phyloP scores from a whole-genome alignment of 1,140 invertebrate species.

The Mesaphorura yosii region DNA sequence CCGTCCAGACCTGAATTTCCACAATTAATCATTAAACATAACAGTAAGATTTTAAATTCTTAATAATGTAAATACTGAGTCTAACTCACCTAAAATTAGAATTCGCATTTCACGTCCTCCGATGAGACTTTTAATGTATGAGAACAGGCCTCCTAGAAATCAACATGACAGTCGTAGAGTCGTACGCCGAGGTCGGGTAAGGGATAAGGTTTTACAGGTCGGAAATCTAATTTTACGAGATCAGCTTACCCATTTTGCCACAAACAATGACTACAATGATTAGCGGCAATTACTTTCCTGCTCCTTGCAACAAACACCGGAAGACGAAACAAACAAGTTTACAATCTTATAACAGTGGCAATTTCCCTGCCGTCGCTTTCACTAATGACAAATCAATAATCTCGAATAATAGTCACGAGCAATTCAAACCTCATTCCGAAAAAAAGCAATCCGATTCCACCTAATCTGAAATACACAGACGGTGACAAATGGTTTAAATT shows the following conservation, averaged over 20 bases:
- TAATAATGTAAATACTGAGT: conserved; percentile 37
- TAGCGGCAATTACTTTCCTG: too few relatives aligned
- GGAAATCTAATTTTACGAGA: background rate
- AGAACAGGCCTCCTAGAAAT: conserved; percentile 80
- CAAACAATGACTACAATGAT: background rate
- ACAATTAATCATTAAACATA: background rate
- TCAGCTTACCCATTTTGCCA: conserved; percentile 11
- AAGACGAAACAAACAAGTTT: too few relatives aligned
- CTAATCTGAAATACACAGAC: too few relatives aligned
- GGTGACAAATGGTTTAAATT: too few relatives aligned
- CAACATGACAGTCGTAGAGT: conserved; percentile 2
- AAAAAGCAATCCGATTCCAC: too few relatives aligned
- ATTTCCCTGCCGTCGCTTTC: too few relatives aligned
- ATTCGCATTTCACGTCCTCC: conserved; percentile 95
- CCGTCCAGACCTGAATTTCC: conserved; percentile 40
- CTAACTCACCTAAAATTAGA: conserved; percentile 90
- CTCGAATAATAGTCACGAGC: too few relatives aligned
- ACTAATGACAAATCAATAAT: too few relatives aligned
- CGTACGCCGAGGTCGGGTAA: background rate
- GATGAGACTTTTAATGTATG: conserved; percentile 85
- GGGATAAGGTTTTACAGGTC: background rate
- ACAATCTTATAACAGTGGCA: too few relatives aligned
- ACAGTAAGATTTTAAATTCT: too few relatives aligned
- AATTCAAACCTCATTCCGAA: too few relatives aligned
- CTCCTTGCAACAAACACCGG: too few relatives aligned